Conservation (phyloP, 1,140 invertebrate genomes). For the Rhopalosiphum maidis region DNA sequence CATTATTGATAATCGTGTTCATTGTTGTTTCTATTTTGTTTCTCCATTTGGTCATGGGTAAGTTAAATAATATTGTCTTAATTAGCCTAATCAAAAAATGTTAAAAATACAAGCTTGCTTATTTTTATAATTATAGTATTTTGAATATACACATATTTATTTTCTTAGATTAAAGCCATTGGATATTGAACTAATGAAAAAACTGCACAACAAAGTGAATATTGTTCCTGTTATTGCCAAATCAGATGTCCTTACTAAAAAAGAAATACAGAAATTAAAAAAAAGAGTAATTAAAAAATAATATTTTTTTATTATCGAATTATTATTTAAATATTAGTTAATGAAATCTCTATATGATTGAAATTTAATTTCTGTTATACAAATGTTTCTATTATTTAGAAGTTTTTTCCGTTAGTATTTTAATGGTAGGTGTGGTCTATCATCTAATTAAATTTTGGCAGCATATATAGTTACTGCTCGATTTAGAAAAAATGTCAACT, state of each 20-base stretch:
- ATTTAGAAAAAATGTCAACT: background rate
- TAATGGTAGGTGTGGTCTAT: background rate
- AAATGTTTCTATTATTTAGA: background rate
- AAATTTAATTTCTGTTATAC: background rate
- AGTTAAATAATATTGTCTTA: slow-evolving; percentile 58
- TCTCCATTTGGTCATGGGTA: slow-evolving; percentile 97
- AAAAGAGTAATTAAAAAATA: slow-evolving; percentile 71
- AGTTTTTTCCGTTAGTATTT: background rate
- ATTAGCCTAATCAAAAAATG: background rate
- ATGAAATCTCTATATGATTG: background rate
- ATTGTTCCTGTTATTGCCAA: slow-evolving; percentile 99
- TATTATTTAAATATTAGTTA: background rate
- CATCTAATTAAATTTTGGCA: background rate
- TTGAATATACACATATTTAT: background rate
- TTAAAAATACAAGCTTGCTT: background rate
- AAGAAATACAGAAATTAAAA: slow-evolving; percentile 90
- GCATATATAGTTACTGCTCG: background rate
- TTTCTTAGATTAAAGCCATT: slow-evolving; percentile 75
- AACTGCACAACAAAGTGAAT: slow-evolving; percentile 97
- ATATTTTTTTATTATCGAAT: background rate
- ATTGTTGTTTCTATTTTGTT: slow-evolving; percentile 99
- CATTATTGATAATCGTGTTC: slow-evolving; percentile 91
- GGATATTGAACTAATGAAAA: slow-evolving; percentile 99
- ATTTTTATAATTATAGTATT: background rate
- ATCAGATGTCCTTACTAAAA: slow-evolving; percentile 95